phyloP scores from a whole-genome alignment of 2,888 invertebrate species.

The Macrostomum cliftonense region DNA sequence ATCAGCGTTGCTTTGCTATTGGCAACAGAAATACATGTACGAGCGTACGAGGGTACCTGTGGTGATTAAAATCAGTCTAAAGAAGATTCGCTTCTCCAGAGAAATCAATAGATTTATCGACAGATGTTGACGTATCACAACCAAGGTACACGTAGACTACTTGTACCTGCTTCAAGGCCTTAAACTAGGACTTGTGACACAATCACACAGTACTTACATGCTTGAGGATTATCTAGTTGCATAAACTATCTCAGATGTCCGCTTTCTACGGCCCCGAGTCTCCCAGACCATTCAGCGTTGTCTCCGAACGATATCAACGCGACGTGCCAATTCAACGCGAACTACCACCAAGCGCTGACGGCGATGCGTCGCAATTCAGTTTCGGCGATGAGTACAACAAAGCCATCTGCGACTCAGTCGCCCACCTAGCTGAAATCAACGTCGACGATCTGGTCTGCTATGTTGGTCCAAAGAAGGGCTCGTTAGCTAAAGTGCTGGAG shows the following conservation, averaged over 20 bases:
- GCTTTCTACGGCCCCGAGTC: slow-evolving; percentile 25
- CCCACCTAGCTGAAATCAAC: slow-evolving; percentile 25
- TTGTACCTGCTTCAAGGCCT: no score
- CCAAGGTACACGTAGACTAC: no score
- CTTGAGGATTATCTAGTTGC: no score
- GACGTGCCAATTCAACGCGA: slow-evolving; percentile 15
- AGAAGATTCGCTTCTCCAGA: no score
- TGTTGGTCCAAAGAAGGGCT: slow-evolving; percentile 26
- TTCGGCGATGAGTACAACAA: slow-evolving; percentile 25
- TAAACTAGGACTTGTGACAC: no score
- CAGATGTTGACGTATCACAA: no score
- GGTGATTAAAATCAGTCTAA: no score
- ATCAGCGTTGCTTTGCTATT: no score
- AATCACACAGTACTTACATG: no score
- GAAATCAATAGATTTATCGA: no score
- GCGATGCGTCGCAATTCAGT: slow-evolving; percentile 17
- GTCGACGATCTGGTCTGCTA: slow-evolving; percentile 28
- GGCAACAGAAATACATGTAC: no score
- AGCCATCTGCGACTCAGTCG: slow-evolving; percentile 20
- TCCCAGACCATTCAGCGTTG: slow-evolving; percentile 26
- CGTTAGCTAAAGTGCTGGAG: slow-evolving; percentile 19
- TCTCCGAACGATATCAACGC: slow-evolving; percentile 25
- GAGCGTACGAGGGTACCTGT: no score
- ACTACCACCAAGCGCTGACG: not conserved
- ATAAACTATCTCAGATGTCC: not conserved